Evolutionary conservation across 92 coral and sea anemone species (phyloP), one percentile per base, ranked within the genome.

Genomic region (Umimayanthus kanabou): DNA sequence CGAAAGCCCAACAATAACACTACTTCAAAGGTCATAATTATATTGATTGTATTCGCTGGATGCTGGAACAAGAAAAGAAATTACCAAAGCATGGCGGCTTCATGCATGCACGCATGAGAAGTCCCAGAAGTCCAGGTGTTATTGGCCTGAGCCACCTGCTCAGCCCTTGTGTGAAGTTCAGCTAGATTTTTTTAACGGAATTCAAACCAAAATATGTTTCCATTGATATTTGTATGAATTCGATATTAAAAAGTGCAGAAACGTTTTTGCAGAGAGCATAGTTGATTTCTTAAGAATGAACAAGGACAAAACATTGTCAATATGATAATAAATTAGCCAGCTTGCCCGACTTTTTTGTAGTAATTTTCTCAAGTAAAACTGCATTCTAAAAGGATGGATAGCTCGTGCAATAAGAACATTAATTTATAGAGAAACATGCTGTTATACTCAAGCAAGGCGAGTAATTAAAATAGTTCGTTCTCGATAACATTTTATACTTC

Each of bases 1-100:
- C 30, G 47, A 50, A 69, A 83, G 26, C 25, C 0, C 39, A 82
- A 82, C 86, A 82, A 82, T 67, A 67, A 67, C 14, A 15, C 10
- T 65, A 83, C 87, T 83, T 43, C n/a, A 43, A 47, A 83, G 77
- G 78, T 66, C 85, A 81, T 81, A n/a, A n/a, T n/a, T n/a, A 23
- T 10, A 5, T 33, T 39, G n/a, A 81, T 37, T 81, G 1, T 26
- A 40, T 49, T 28, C 3, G 10, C 43, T 39, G 39, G 25, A 26
- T 0, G 37, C 37, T 33, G 37, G 37, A 2, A 33, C 37, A 67
- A 7, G 14, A 28, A 23, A 42, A 82, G 5, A 70, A 69, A 33
- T 43, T 20, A 70, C 37, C 66, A 28, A 16, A 33, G 77, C 77
- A 25, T 67, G 76, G 4, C 81, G 33, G 58, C 9, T 25, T 15